These are phyloP conservation scores for Drosophila paulistorum DNA, from an alignment of 1,140 invertebrate species.

Conservation along the genomic window DNA sequence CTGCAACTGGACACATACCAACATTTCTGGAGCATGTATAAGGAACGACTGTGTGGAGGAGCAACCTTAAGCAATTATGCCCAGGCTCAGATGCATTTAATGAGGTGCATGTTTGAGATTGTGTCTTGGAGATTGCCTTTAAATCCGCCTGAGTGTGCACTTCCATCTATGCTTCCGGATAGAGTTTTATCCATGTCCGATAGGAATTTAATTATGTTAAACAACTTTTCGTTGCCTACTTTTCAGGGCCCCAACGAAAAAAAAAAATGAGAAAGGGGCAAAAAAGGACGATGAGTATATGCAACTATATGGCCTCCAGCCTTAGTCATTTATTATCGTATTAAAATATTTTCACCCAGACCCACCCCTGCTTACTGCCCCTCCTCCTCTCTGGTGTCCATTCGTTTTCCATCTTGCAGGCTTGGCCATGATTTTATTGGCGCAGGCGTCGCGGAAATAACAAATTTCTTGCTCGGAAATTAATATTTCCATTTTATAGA, in stretches of 20 bases:
- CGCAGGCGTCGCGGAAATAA: constrained; percentile 71
- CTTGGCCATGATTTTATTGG: constrained; percentile 34
- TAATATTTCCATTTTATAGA: constrained; percentile 78
- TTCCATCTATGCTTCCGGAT: neutral
- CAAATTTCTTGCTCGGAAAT: constrained; percentile 80
- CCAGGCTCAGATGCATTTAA: constrained; percentile 43
- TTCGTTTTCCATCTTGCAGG: neutral
- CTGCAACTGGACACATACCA: constrained; percentile 23
- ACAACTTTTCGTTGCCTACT: constrained; percentile 39
- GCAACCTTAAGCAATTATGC: constrained; percentile 50
- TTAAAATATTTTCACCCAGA: constrained; percentile 59
- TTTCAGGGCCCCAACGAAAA: constrained; percentile 41
- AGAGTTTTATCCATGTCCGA: constrained; percentile 1
- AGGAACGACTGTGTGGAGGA: constrained; percentile 6
- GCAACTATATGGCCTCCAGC: constrained; percentile 15
- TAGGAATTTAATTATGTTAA: constrained; percentile 53
- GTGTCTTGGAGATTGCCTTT: constrained; percentile 24
- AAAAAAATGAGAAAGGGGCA: constrained; percentile 25
- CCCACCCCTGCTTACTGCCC: constrained; percentile 6
- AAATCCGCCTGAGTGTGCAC: neutral
- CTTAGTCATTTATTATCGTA: constrained; percentile 71
- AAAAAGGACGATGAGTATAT: neutral
- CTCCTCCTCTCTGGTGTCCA: neutral
- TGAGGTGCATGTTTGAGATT: constrained; percentile 43
- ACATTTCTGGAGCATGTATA: neutral